phyloP scores from a whole-genome alignment of 2,888 invertebrate genomes.

The Euzetes globulus region DNA sequence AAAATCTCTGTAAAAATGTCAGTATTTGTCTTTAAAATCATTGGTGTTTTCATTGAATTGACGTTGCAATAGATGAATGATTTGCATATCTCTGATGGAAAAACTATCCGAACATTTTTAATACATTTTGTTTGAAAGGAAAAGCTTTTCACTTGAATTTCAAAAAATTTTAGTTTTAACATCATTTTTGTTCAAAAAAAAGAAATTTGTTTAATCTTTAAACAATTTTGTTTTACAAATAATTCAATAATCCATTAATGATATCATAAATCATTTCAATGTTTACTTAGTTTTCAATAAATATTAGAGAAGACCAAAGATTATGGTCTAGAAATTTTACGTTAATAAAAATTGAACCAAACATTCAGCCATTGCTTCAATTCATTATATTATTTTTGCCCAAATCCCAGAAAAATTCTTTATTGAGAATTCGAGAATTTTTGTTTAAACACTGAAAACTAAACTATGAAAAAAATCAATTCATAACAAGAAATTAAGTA shows the following conservation, averaged over 20 bases:
- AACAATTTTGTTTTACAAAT: background rate
- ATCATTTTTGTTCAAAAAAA: background rate
- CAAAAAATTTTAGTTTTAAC: background rate
- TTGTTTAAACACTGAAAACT: background rate
- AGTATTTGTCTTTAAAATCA: too few species aligned
- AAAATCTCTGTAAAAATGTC: too few species aligned
- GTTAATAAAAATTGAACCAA: background rate
- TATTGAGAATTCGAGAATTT: background rate
- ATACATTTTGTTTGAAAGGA: too few species aligned
- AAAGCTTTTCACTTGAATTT: too few species aligned
- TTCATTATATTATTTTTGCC: background rate
- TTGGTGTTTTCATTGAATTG: too few species aligned
- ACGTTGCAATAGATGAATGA: too few species aligned
- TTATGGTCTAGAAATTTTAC: background rate
- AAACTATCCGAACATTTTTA: too few species aligned
- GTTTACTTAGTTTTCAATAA: background rate
- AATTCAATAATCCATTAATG: conserved; percentile 7
- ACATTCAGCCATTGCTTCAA: background rate
- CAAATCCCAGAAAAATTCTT: background rate
- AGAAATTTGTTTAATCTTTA: too few species aligned
- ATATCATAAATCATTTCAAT: conserved; percentile 1
- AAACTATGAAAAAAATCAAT: too few species aligned
- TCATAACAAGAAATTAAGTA: too few species aligned
- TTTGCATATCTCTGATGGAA: too few species aligned
- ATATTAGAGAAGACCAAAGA: background rate